These are phyloP conservation scores for Megaceryle torquata DNA, from an alignment of 2,113 vertebrate genomes.

Conservation along the genomic window DNA sequence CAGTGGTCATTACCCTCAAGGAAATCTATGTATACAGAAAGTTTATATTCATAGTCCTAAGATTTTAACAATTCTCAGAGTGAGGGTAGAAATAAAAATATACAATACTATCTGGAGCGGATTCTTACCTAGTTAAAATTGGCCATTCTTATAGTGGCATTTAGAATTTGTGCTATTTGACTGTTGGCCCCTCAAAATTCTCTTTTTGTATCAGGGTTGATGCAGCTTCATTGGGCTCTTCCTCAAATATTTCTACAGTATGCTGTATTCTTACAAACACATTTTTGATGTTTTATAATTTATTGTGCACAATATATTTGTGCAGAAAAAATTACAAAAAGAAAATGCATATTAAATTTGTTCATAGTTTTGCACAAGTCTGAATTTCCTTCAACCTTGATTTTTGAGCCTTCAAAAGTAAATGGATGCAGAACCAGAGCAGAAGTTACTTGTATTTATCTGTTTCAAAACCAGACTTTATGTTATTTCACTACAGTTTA, in stretches of 20 bases:
- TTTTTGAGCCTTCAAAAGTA: not conserved
- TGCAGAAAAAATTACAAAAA: not conserved
- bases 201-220: not conserved
- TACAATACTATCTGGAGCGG: not conserved
- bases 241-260: not conserved
- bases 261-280: not conserved
- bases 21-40: not conserved
- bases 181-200: not conserved
- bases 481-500: not conserved
- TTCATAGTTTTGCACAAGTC: not conserved
- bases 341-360: not conserved
- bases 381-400: not conserved
- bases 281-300: not conserved
- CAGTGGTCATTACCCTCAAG: not conserved
- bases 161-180: not conserved
- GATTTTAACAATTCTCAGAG: not conserved
- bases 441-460: not conserved
- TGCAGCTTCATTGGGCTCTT: not conserved
- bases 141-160: not conserved
- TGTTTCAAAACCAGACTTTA: not conserved
- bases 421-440: not conserved
- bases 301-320: not conserved
- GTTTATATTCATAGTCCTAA: not conserved
- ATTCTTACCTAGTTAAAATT: not conserved
- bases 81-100: not conserved